A percentile compares a stretch with the other conserved stretches of the same genome.
Evolutionary conservation across 2,888 invertebrate genomes (phyloP).

Genomic region (Herminia tarsipennalis): DNA sequence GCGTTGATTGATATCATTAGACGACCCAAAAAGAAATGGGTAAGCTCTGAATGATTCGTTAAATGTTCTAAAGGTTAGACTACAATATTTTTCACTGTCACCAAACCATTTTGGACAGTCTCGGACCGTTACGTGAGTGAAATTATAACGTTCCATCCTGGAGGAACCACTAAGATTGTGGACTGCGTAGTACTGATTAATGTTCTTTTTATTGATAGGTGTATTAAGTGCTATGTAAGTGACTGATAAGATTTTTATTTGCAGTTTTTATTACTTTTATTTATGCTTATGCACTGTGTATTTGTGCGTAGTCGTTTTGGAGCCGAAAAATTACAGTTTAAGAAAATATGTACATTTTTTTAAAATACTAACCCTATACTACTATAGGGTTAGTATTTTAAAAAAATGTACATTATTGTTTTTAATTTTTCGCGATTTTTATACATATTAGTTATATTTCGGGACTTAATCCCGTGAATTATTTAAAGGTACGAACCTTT

Average conservation of each 20-base stretch:
- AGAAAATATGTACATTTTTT: too few species aligned
- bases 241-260: not conserved
- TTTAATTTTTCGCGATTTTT: too few species aligned
- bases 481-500: too few species aligned
- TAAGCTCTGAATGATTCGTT: constrained; percentile 59
- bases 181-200: not conserved
- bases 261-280: not conserved
- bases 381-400: too few species aligned
- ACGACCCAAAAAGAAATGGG: constrained; percentile 40
- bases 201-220: too few species aligned
- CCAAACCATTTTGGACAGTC: constrained; percentile 61
- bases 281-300: not conserved
- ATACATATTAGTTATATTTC: too few species aligned
- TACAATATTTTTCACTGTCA: constrained; percentile 71
- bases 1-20: constrained; percentile 50
- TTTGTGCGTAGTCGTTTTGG: too few species aligned
- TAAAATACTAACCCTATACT: too few species aligned
- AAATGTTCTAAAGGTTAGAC: constrained; percentile 63
- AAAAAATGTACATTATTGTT: too few species aligned
- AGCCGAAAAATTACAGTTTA: too few species aligned
- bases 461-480: too few species aligned
- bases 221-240: too few species aligned
- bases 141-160: constrained; percentile 50
- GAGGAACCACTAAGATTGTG: not conserved
- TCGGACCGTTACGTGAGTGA: constrained; percentile 59